Base-by-base conservation (phyloP, 1,140 invertebrate species). In the Magallana angulata region DNA sequence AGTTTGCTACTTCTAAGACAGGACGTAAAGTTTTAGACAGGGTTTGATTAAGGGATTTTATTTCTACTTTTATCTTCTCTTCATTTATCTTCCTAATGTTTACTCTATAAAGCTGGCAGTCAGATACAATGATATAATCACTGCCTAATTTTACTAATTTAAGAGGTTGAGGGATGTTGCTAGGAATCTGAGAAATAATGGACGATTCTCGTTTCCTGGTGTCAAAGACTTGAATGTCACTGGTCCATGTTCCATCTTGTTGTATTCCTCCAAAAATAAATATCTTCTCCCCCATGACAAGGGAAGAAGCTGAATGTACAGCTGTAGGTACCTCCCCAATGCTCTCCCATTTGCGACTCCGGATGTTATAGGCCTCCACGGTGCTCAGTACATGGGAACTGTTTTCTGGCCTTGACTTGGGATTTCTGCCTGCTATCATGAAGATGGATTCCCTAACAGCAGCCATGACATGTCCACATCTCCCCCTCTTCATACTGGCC, bases 241-340 rank as follows among this genome's bases (percentile, higher is more conserved):
- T 60, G 16, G 36, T 62, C 16, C n/a, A 60, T 82, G 48, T 85
- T n/a, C 83, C 88, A 76, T 89, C 88, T 57, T 89, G 82, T 57
- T 89, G 84, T 1, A 86, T 64, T 1, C 91, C 91, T 7, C 91
- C 91, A 30, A 92, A 88, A 12, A 89, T 82, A 64, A 84, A 92
- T 58, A 92, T 91, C 62, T 90, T 91, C 62, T 91, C 88, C 7
- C 91, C 89, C 58, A 90, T 60, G 1, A 88, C 89, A 58, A 87
- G 76, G 9, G 87, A 82, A 7, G 85, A 58, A 58, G 90, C 89
- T 68, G 86, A 89, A 76, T 90, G 88, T 3, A 91, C 90, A 12
- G 89, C 80, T 11, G 87, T 85, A 12, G 87, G 86, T 7, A 92
- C 80, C 59, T 92, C 90, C 5, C 91, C 90, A 0, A 88, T 86